A percentile compares a stretch with the other conserved stretches of the same genome.
Conservation (phyloP, 2,888 invertebrate genomes). For the Ectemnius cavifrons region DNA sequence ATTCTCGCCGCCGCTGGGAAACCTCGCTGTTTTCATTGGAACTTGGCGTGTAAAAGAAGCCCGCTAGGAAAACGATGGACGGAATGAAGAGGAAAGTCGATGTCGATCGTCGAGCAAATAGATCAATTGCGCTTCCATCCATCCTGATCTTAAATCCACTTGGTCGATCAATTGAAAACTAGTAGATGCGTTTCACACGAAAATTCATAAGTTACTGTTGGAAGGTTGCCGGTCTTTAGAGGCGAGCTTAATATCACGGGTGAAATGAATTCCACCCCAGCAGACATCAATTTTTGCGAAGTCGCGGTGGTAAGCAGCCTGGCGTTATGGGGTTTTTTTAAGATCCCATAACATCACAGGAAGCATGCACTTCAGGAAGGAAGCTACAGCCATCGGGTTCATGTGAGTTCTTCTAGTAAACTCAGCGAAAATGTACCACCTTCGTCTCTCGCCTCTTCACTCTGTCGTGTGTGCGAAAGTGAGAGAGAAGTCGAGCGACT, state of each 20-base stretch:
- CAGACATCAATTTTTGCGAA: too few relatives aligned
- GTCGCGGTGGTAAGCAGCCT: background rate
- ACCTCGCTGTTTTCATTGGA: constrained; percentile 22
- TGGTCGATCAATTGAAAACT: constrained; percentile 14
- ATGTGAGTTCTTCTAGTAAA: constrained; percentile 14
- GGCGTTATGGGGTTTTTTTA: constrained; percentile 1
- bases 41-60: background rate
- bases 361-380: constrained; percentile 10
- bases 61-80: constrained; percentile 10
- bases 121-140: constrained; percentile 64
- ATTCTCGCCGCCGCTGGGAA: background rate
- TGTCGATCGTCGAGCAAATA: constrained; percentile 62
- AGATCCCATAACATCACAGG: background rate
- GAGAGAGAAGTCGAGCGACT: constrained; percentile 7
- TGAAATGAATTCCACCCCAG: too few relatives aligned
- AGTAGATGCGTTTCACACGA: too few relatives aligned
- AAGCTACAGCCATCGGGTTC: constrained; percentile 31
- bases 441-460: background rate
- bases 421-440: constrained; percentile 15
- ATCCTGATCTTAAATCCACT: constrained; percentile 50
- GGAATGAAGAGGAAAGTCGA: constrained; percentile 32
- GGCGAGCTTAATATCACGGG: too few relatives aligned
- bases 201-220: too few relatives aligned
- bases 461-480: background rate
- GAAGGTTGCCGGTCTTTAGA: too few relatives aligned